phyloP scores from a whole-genome alignment of 2,113 vertebrate species.

The Falcunculus frontatus region DNA sequence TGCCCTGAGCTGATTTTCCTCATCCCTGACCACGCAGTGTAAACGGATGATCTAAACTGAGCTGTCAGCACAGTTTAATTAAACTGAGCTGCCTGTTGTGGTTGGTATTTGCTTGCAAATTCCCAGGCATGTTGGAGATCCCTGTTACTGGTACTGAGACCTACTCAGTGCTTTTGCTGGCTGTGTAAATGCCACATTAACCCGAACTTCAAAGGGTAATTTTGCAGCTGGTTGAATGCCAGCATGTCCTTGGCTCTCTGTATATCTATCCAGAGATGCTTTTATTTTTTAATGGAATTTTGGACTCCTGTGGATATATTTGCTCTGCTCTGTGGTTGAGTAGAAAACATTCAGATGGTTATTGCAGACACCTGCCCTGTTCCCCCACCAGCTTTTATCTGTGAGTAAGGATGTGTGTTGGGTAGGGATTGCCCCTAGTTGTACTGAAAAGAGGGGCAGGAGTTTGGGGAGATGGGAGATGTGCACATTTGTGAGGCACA shows the following conservation, averaged over 20 bases:
- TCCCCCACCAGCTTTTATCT: background rate
- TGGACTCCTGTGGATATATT: background rate
- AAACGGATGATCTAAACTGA: background rate
- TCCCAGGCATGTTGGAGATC: background rate
- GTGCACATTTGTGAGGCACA: background rate
- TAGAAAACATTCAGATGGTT: background rate
- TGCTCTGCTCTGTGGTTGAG: background rate
- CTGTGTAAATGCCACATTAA: background rate
- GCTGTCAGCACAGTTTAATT: slow-evolving; percentile 28
- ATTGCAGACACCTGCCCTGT: background rate
- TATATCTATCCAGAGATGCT: background rate
- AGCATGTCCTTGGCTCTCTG: background rate
- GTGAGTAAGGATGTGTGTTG: background rate
- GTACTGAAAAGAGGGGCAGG: background rate
- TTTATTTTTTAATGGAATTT: background rate
- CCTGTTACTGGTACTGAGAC: background rate
- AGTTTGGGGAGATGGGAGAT: background rate
- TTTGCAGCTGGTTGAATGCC: background rate
- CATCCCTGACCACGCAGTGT: background rate
- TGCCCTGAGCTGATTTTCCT: slow-evolving; percentile 5
- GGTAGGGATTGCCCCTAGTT: background rate
- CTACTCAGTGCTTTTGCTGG: background rate
- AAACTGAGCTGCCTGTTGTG: background rate
- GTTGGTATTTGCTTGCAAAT: background rate
- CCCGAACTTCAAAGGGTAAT: background rate